phyloP scores from a whole-genome alignment of 2,888 invertebrate species.

The Dugesia japonica region DNA sequence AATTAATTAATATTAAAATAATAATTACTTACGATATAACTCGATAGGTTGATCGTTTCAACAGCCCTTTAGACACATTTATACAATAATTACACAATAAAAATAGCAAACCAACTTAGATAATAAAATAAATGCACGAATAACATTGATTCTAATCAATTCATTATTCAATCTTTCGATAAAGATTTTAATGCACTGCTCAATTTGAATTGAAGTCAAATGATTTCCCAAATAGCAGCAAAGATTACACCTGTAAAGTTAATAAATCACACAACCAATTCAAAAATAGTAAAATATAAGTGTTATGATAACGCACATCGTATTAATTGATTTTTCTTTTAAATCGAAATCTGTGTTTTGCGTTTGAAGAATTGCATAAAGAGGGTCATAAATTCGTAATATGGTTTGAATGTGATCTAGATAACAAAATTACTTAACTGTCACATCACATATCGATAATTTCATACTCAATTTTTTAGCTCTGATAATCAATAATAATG shows the following conservation, averaged over 20 bases:
- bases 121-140: slow-evolving; percentile 11
- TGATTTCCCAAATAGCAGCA: background rate
- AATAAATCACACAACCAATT: too few relatives aligned
- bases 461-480: background rate
- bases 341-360: slow-evolving; percentile 20
- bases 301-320: too few relatives aligned
- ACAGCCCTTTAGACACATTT: too few relatives aligned
- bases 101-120: background rate
- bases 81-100: too few relatives aligned
- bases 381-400: background rate
- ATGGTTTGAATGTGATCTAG: background rate
- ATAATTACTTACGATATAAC: too few relatives aligned
- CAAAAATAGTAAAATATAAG: too few relatives aligned
- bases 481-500: background rate
- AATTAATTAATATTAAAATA: too few relatives aligned
- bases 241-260: background rate
- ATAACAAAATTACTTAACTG: background rate
- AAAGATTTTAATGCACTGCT: background rate
- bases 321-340: slow-evolving; percentile 13
- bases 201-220: background rate
- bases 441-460: too few relatives aligned
- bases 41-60: too few relatives aligned
- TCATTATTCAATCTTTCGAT: slow-evolving; percentile 5
- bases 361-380: background rate
- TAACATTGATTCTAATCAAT: slow-evolving; percentile 16